phyloP scores from a whole-genome alignment of 2,888 invertebrate species.

The Leptogaster cylindrica region DNA sequence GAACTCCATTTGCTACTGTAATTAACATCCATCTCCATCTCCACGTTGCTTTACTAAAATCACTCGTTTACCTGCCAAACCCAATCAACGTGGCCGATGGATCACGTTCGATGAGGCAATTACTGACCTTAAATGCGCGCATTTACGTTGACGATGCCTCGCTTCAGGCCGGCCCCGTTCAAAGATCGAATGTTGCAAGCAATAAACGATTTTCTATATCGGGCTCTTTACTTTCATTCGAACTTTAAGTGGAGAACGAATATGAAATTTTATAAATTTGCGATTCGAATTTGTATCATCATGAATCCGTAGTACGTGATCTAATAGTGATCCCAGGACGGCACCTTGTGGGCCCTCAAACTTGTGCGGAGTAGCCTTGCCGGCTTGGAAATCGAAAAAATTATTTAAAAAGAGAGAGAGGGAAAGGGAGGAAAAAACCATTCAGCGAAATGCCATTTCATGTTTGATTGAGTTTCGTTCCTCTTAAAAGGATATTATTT shows the following conservation, averaged over 20 bases:
- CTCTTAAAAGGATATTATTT: constrained; percentile 42
- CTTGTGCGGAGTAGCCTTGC: constrained; percentile 11
- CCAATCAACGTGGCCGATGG: constrained; percentile 31
- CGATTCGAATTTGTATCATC: constrained; percentile 37
- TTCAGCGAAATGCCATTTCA: constrained; percentile 36
- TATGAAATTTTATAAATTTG: constrained; percentile 41
- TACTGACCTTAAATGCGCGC: constrained; percentile 37
- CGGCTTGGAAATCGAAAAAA: constrained; percentile 27
- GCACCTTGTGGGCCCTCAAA: not conserved
- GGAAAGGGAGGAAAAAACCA: constrained; percentile 23
- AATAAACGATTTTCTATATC: constrained; percentile 36
- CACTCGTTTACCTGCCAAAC: not conserved
- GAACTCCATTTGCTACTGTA: constrained; percentile 30
- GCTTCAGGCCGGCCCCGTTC: not conserved
- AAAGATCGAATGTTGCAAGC: constrained; percentile 21
- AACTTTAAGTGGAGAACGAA: constrained; percentile 35
- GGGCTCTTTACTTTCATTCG: constrained; percentile 38
- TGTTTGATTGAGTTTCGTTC: constrained; percentile 41
- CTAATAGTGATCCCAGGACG: constrained; percentile 16
- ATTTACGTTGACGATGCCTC: constrained; percentile 35
- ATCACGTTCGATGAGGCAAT: constrained; percentile 38
- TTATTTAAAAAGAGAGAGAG: too few species aligned
- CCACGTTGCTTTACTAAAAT: not conserved
- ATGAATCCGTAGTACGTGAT: constrained; percentile 42
- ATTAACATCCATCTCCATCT: constrained; percentile 13